phyloP scores from a whole-genome alignment of 2,113 vertebrate species.

The Oncorhynchus mykiss region DNA sequence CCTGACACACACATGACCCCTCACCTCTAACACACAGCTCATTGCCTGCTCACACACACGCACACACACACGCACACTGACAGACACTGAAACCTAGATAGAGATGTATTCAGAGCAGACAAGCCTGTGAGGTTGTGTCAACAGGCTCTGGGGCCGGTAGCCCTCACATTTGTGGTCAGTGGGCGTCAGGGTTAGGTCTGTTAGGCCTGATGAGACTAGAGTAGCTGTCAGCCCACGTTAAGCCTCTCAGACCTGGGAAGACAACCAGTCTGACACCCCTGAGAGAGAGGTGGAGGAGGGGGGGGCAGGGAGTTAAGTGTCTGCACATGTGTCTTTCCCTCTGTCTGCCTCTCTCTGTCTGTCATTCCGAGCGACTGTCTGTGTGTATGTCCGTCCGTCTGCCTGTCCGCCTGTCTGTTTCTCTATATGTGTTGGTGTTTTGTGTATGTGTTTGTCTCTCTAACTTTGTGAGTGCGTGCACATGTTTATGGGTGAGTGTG shows the following conservation, averaged over 20 bases:
- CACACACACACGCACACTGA: conserved; percentile 11
- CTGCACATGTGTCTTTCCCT: not conserved
- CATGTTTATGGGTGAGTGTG: conserved; percentile 4
- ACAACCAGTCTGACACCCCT: conserved; percentile 32
- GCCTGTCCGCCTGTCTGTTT: not conserved
- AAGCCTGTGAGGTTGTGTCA: conserved; percentile 5
- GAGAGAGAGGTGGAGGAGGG: conserved; percentile 12
- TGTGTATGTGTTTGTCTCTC: conserved; percentile 7
- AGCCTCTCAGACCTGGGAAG: conserved; percentile 26
- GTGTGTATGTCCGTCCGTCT: not conserved
- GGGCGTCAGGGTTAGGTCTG: conserved; percentile 17
- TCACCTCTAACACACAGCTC: conserved; percentile 44
- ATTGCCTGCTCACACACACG: conserved; percentile 15
- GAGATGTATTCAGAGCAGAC: conserved; percentile 20
- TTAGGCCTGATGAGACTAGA: conserved; percentile 2
- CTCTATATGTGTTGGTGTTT: not conserved
- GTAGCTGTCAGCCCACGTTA: conserved; percentile 14
- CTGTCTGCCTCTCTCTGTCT: conserved; percentile 12
- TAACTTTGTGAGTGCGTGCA: conserved; percentile 9
- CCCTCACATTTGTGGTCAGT: conserved; percentile 7
- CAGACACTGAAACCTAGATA: conserved; percentile 13
- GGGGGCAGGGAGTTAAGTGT: conserved; percentile 16
- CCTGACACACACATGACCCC: conserved; percentile 50
- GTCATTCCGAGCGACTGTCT: too few relatives aligned
- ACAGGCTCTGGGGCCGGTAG: conserved; percentile 12